Evolutionary conservation across 2,888 invertebrate species (phyloP), one percentile per base, ranked within the genome.

Genomic region (Agrochola lota): DNA sequence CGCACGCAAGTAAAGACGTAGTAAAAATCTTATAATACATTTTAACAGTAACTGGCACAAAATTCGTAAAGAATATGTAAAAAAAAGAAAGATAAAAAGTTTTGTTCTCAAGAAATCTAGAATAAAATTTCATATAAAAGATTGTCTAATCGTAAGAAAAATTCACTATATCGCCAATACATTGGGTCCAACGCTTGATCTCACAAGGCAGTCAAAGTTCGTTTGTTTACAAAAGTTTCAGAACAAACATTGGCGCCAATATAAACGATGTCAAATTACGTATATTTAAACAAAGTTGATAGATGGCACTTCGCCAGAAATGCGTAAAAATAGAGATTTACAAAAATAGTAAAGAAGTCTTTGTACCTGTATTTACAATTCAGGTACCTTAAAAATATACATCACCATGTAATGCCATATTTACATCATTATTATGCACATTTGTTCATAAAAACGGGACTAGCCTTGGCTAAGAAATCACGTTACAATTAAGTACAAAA

Each of bases 41-140:
- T 87, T 86, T 93, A 93, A 94, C 87, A 92, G 90, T 95, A 95
- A 95, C 96, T 96, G 95, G 95, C 96, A 96, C 95, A 95, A 94
- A 93, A 95, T 95, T 95, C 95, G 91, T 94, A 94, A 91, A 91
- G 91, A 91, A 89, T 86, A 83, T 86, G 86, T 86, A 88, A 84
- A 88, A 82, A 81, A 78, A 71, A 84, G 71, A 49, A 85, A 74
- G 35, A 62, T 60, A 64, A 73, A 66, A 79, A 77, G 74, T 63
- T 74, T 77, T 71, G 71, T 75, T 74, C 59, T 49, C 66, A 81
- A 80, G 74, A 57, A 69, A 69, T n/a, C 17, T n/a, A 69, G 17
- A 73, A 71, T 64, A 40, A 77, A 85, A 78, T 23, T 71, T 59
- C 26, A 73, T 74, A 55, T 78, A 74, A 72, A 75, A 82, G 63